Evolutionary conservation across 2,888 invertebrate genomes (phyloP), one percentile per base, ranked within the genome.

Genomic region (Autographa pulchrina): DNA sequence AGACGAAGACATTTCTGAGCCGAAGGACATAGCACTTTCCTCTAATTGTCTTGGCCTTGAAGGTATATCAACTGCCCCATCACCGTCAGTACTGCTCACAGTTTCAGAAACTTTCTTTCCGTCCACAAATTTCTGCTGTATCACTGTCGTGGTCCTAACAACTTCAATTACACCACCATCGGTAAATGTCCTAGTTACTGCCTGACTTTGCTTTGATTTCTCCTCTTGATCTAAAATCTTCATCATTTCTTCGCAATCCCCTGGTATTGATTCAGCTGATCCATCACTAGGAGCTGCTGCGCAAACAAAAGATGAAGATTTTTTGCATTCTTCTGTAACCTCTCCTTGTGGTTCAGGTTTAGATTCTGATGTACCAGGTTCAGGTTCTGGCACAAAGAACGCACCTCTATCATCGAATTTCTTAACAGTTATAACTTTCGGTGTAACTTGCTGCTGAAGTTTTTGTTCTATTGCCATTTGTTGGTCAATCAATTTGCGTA

Each of bases 161-260:
- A 96, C 91, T 90, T 96, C 94, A 56, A 95, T 92, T 1, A 93
- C 89, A 32, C 93, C 93, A 16, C 91, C 84, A 41, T 93, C 94
- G 14, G 89, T 89, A 62, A 92, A 89, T 0, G 92, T 90, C 80
- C 86, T 90, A 0, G 91, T 90, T 1, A 90, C 85, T 20, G 87
- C 66, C 67, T 89, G 84, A 20, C 84, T 82, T 75, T 89, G 85
- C 58, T 91, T 91, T 13, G 91, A 88, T 77, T 92, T 92, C 74
- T 95, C 94, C 96, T 93, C 97, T 96, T 89, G 96, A 85, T 91
- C 96, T 88, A 91, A 92, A 78, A 93, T 93, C 95, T 93, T 96
- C 97, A 92, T 96, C 97, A 88, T 96, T 93, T 91, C 96, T 92
- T 89, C 97, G 92, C 91, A 97, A 89, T 88, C 97, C 94, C 94